Percentiles rank a stretch among this genome's conserved stretches.
phyloP scores from a whole-genome alignment of 2,888 invertebrate species.

The Deroplatys truncata region DNA sequence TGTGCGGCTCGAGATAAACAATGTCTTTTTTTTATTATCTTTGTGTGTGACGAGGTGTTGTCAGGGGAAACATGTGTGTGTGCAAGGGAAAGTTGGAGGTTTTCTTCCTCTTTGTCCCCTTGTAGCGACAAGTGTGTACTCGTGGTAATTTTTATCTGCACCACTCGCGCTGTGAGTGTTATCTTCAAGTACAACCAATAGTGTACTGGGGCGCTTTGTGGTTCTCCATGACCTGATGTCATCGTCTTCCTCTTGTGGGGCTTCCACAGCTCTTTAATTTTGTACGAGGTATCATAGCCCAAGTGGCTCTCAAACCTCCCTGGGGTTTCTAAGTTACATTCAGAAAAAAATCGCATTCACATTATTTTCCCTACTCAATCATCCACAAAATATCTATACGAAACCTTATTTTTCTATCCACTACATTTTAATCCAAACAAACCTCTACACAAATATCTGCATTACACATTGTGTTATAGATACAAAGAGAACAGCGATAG shows the following conservation, averaged over 20 bases:
- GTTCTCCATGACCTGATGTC: too few species aligned
- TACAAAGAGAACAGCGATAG: too few species aligned
- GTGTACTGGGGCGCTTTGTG: not conserved
- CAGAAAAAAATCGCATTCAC: too few species aligned
- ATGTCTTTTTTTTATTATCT: not conserved
- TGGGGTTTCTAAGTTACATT: too few species aligned
- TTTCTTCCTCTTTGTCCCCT: not conserved
- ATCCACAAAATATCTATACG: too few species aligned
- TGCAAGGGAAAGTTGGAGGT: not conserved
- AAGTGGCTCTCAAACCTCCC: not conserved
- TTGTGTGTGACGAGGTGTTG: not conserved
- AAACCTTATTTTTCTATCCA: too few species aligned
- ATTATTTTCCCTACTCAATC: too few species aligned
- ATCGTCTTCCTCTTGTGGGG: not conserved
- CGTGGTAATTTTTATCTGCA: not conserved
- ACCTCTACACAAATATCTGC: too few species aligned
- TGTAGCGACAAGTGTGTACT: not conserved
- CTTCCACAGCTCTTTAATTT: not conserved
- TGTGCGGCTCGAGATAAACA: not conserved
- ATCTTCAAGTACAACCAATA: not conserved
- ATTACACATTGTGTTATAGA: too few species aligned
- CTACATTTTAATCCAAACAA: too few species aligned
- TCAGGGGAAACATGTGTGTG: not conserved
- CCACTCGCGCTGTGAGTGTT: not conserved
- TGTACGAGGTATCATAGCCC: not conserved